Conservation (phyloP, 2,888 invertebrate species). For the Stegophylla sp. region DNA sequence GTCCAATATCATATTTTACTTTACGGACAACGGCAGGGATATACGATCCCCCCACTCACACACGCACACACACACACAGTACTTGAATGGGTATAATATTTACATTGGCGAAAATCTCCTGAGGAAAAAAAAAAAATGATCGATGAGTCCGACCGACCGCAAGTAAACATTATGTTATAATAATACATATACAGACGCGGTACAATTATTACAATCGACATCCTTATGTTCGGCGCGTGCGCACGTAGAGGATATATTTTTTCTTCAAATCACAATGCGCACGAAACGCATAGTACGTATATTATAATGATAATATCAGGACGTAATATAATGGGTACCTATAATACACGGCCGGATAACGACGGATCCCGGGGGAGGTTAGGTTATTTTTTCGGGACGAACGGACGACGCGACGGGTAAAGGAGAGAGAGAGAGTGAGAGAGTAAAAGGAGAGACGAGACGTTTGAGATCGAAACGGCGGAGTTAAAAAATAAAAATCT, state of each 20-base stretch:
- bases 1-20: background rate
- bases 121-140: slow-evolving; percentile 1
- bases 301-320: background rate
- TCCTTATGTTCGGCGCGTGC: no score
- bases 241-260: no score
- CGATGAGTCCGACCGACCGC: background rate
- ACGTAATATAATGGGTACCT: background rate
- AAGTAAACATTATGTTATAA: no score
- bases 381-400: slow-evolving; percentile 1
- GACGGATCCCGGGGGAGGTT: background rate
- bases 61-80: background rate
- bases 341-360: background rate
- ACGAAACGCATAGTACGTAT: background rate
- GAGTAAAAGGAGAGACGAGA: background rate
- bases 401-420: no score
- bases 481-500: background rate
- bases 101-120: background rate
- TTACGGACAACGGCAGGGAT: background rate
- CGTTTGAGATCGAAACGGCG: slow-evolving; percentile 16
- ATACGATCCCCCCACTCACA: background rate
- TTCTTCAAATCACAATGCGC: background rate
- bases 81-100: no score
- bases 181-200: no score
- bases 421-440: no score
- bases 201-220: no score